These are phyloP conservation scores for Pristionchus fissidentatus DNA, from an alignment of 2,888 invertebrate species.

Conservation along the genomic window DNA sequence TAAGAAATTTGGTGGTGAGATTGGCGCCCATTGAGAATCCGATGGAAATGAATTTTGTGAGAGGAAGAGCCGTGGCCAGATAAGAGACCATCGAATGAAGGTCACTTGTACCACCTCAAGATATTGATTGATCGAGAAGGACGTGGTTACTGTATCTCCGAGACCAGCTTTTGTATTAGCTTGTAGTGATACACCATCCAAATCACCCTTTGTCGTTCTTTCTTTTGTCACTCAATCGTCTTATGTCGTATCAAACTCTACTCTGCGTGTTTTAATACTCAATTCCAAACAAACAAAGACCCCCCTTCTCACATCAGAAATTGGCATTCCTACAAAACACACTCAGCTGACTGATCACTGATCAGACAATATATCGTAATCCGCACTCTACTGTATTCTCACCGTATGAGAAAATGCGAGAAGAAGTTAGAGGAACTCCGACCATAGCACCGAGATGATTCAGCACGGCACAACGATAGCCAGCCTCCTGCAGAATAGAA, in stretches of 20 bases:
- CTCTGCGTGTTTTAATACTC: too few relatives aligned
- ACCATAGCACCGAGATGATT: conserved; percentile 92
- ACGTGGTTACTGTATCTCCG: neutral
- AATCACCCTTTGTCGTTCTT: too few relatives aligned
- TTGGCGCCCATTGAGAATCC: conserved; percentile 96
- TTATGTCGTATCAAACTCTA: too few relatives aligned
- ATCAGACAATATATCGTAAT: too few relatives aligned
- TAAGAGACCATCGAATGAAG: conserved; percentile 87
- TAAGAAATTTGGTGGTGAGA: conserved; percentile 91
- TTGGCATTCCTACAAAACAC: conserved; percentile 9
- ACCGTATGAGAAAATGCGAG: conserved; percentile 93
- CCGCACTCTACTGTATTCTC: neutral
- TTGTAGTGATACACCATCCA: too few relatives aligned
- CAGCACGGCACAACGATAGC: conserved; percentile 91
- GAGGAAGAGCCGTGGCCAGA: conserved; percentile 76
- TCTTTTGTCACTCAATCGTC: too few relatives aligned
- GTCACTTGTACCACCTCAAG: conserved; percentile 89
- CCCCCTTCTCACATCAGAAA: neutral
- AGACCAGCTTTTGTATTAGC: too few relatives aligned
- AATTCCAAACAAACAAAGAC: too few relatives aligned
- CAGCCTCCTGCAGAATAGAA: conserved; percentile 75
- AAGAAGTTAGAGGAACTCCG: conserved; percentile 88
- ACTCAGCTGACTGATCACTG: neutral
- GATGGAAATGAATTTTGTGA: conserved; percentile 84
- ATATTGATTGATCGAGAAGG: neutral